These are phyloP conservation scores for Propithecus deckenii DNA, from an alignment of 2,797 vertebrate genomes.

Conservation along the genomic window DNA sequence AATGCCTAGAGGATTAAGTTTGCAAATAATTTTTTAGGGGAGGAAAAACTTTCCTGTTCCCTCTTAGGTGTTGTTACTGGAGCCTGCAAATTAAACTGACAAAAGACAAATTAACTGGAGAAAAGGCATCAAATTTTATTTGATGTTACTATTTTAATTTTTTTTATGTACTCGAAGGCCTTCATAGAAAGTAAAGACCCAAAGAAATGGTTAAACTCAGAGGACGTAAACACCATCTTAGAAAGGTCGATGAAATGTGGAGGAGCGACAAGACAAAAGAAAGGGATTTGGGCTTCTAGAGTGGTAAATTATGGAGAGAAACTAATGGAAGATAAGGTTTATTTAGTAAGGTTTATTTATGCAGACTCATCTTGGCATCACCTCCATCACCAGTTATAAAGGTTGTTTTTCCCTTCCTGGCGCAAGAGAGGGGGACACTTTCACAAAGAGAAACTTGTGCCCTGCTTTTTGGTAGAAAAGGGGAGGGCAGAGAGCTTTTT, in stretches of 20 bases:
- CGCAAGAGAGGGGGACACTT: neutral
- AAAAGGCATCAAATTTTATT: neutral
- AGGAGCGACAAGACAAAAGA: neutral
- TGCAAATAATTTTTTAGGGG: neutral
- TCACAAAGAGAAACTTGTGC: neutral
- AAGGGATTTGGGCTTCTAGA: neutral
- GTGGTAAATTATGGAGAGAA: neutral
- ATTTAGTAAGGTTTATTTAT: neutral
- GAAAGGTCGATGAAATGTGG: neutral
- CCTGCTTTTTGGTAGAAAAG: neutral
- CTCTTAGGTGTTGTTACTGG: neutral
- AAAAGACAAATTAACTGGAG: neutral
- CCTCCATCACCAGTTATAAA: neutral
- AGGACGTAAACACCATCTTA: neutral
- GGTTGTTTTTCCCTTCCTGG: neutral
- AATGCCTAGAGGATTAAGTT: neutral
- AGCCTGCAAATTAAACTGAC: neutral
- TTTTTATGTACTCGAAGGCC: neutral
- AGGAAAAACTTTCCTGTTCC: neutral
- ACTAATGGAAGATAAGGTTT: neutral
- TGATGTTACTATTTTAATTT: neutral
- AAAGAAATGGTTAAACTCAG: neutral
- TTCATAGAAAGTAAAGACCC: neutral
- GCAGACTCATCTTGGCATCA: neutral
- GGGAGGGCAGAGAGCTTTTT: neutral